phyloP scores from a whole-genome alignment of 2,113 vertebrate species.

The Salvelinus namaycush region DNA sequence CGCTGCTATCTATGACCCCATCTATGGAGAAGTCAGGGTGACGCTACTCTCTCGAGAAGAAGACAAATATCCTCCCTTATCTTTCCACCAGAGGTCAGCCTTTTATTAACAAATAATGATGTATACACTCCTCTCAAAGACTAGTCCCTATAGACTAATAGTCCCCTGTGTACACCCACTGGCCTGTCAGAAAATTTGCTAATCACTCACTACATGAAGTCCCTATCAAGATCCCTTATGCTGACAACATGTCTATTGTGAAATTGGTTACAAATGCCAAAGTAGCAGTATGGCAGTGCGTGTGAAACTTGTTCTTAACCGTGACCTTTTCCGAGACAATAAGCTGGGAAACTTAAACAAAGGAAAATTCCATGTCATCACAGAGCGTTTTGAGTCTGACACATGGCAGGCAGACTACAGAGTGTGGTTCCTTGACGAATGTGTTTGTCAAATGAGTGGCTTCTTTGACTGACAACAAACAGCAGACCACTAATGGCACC shows the following conservation, averaged over 20 bases:
- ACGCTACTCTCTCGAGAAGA: neutral
- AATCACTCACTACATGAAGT: slow-evolving; percentile 5
- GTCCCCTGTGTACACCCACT: neutral
- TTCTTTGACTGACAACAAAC: slow-evolving; percentile 38
- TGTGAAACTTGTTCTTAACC: neutral
- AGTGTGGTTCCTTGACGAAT: slow-evolving; percentile 17
- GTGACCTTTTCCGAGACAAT: neutral
- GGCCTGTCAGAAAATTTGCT: neutral
- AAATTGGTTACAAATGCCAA: neutral
- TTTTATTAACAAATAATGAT: slow-evolving; percentile 65
- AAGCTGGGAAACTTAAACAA: slow-evolving; percentile 7
- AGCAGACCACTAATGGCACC: slow-evolving; percentile 2
- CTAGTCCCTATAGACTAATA: neutral
- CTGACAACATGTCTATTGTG: neutral
- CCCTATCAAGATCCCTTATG: neutral
- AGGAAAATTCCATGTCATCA: slow-evolving; percentile 43
- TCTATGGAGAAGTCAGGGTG: no score
- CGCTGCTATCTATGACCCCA: neutral
- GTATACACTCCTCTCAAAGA: slow-evolving; percentile 7
- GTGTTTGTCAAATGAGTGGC: slow-evolving; percentile 41
- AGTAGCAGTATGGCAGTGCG: neutral
- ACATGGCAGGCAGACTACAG: slow-evolving; percentile 28
- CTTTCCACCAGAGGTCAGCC: slow-evolving; percentile 74
- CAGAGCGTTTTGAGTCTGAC: slow-evolving; percentile 23
- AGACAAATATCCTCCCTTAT: slow-evolving; percentile 27